Base-by-base conservation (phyloP, 2,888 invertebrate species). In the Pollenia amentaria region DNA sequence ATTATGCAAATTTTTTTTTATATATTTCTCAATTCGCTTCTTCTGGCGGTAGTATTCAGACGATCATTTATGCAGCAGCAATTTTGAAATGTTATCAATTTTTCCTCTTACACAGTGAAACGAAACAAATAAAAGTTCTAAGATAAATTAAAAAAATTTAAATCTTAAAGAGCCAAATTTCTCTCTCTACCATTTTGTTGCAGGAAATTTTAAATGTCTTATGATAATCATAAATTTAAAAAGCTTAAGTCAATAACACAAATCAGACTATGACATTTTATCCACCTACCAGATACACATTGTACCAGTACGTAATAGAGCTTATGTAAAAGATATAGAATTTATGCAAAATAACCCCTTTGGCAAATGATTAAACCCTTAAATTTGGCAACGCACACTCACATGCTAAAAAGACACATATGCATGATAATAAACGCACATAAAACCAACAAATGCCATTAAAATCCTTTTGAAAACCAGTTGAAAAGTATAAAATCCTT, bases 31-130 rank as follows among this genome's bases (percentile, higher is more conserved):
- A n/a, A n/a, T 62, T 40, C 42, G 3, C 48, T 16, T n/a, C 12
- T 11, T 3, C 14, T 11, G 18, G 42, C 87, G 85, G 87, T 81
- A 88, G 84, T 89, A 89, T 89, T 89, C 89, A 89, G 86, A 88
- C 85, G 57, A 72, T 78, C 70, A 88, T 90, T 90, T 90, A 89
- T 90, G 89, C 89, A 89, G 80, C 83, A 55, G 42, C 12, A 53
- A 44, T 57, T 57, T 76, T 38, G 10, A 76, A 18, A 62, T 16
- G 12, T 4, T 72, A 80, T 48, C 18, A 70, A 29, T 72, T 12
- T 67, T 81, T 21, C 40, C 40, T 64, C 40, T 18, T 38, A 38
- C 16, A 38, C 12, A 70, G 12, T 14, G 14, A 29, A 29, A 46
- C 55, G 40, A 16, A 51, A 16, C 72, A 85, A 85, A 38, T 80